Evolutionary conservation across 2,113 vertebrate genomes (phyloP), one percentile per base, ranked within the genome.

Genomic region (Dermatemys mawii): DNA sequence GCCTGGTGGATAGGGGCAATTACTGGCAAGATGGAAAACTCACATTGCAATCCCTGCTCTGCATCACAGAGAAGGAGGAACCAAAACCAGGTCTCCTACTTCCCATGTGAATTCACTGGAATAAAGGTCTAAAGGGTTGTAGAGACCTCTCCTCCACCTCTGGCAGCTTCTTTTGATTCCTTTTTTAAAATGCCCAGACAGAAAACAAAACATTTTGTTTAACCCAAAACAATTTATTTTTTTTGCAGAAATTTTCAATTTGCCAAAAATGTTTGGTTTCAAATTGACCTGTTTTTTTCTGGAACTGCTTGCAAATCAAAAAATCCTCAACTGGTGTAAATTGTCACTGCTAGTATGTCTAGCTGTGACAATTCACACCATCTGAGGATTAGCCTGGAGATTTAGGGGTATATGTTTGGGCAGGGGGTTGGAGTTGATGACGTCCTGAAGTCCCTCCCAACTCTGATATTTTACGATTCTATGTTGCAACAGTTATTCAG

Each of bases 401-500:
- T 24, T 11, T 12, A 41, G 21, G 22, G 24, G 14, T 22, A 29
- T 19, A n/a, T 41, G 51, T 53, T 22, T 53, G 51, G 22, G 51
- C 51, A 22, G 51, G 51, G 8, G 21, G 51, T 53, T 53, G 21
- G 51, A 53, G 7, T 53, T 22, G 51, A 8, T 53, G 51, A 53
- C 8, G 19, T 53, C 21, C 51, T 53, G 51, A 53, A 8, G 51
- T 53, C 51, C 51, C 51, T 53, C 22, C 21, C 51, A 53, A 53
- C 51, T 21, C 21, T 21, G 51, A 53, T 22, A 53, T 53, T 53
- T 21, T 53, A 67, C 53, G 87, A 73, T 50, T 27, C 54, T 49
- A 67, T 70, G 73, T 85, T 87, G 82, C 79, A 92, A 57, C 76
- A 90, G 85, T 92, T 51, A 63, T 93, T 90, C 22, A 78, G 92